These are phyloP conservation scores for Cryptoblepharus egeriae DNA, from an alignment of 2,797 vertebrate species.

Conservation along the genomic window DNA sequence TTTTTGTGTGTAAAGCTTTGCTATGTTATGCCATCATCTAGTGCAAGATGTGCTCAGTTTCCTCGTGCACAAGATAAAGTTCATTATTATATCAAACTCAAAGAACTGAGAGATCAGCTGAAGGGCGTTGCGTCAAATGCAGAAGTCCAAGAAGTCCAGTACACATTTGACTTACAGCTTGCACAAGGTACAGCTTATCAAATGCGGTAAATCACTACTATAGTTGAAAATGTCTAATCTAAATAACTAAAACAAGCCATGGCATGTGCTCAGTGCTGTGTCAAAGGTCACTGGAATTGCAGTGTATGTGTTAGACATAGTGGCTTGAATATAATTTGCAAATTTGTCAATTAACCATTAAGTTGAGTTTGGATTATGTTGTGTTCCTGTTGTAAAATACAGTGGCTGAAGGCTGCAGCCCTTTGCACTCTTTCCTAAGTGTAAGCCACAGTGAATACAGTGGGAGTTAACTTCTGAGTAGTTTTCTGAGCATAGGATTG, in stretches of 20 bases:
- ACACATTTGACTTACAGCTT: slow-evolving; percentile 88
- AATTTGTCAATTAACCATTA: too few relatives aligned
- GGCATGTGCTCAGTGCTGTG: not conserved
- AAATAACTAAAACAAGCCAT: not conserved
- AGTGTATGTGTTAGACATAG: not conserved
- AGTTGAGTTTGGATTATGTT: not conserved
- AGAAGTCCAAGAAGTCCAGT: slow-evolving; percentile 90
- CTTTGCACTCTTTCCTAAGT: too few relatives aligned
- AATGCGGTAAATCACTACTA: not conserved
- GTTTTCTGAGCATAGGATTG: too few relatives aligned
- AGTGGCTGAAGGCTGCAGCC: too few relatives aligned
- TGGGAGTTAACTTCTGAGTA: too few relatives aligned
- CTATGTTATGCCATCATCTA: slow-evolving; percentile 98
- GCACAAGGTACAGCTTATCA: slow-evolving; percentile 86
- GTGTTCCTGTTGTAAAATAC: not conserved
- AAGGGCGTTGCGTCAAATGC: slow-evolving; percentile 80
- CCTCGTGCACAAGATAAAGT: slow-evolving; percentile 98
- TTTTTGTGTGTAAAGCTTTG: slow-evolving; percentile 83
- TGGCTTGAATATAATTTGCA: not conserved
- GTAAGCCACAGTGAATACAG: too few relatives aligned
- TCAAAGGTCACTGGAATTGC: not conserved
- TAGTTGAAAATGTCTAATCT: not conserved
- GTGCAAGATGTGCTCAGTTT: slow-evolving; percentile 97
- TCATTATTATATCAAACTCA: slow-evolving; percentile 97
- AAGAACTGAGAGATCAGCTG: slow-evolving; percentile 91